Conservation (phyloP, 2,797 vertebrate species). For the Notoglanidium macrostoma region DNA sequence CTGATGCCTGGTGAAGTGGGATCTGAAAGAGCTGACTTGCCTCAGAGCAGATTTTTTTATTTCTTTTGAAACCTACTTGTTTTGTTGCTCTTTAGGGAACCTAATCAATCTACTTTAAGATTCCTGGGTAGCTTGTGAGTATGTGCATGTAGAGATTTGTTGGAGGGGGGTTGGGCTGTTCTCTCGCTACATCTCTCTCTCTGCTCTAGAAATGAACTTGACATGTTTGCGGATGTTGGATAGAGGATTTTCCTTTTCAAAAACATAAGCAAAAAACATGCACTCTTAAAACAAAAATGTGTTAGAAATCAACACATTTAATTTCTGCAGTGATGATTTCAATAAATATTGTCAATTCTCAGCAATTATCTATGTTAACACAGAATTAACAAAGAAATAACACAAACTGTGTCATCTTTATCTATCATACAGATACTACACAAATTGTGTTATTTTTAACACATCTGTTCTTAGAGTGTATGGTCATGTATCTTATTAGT, state of each 20-base stretch:
- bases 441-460: no score
- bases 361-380: no score
- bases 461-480: neutral
- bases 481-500: neutral
- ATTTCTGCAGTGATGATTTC: no score
- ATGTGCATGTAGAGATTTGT: neutral
- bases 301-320: no score
- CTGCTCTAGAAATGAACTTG: neutral
- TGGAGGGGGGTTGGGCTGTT: neutral
- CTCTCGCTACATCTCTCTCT: neutral
- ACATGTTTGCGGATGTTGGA: neutral
- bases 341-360: no score
- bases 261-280: neutral
- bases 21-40: slow-evolving; percentile 72
- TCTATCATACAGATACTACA: no score
- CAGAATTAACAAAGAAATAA: no score
- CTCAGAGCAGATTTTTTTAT: slow-evolving; percentile 62
- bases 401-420: no score
- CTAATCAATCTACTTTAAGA: slow-evolving; percentile 70
- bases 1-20: slow-evolving; percentile 75
- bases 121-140: slow-evolving; percentile 34
- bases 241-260: neutral
- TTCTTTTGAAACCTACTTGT: slow-evolving; percentile 36
- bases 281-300: no score
- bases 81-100: slow-evolving; percentile 61